Evolutionary conservation across 2,113 vertebrate genomes (phyloP), one percentile per base, ranked within the genome.

Genomic region (Saccopteryx leptura): DNA sequence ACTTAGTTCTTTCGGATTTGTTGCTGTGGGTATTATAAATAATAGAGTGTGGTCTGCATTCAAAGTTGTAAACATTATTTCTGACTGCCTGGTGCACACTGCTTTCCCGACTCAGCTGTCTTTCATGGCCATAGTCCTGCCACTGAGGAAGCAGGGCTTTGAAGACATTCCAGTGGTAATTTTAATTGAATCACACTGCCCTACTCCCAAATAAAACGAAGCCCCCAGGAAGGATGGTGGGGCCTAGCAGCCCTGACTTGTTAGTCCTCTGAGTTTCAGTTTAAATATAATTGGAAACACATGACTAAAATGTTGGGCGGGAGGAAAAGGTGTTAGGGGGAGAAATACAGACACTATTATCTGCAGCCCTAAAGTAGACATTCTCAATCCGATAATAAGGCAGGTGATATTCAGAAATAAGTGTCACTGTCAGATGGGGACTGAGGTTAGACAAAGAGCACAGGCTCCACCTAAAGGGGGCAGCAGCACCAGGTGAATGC

Each of bases 1-100:
- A 95, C 72, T 93, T 50, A 63, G 39, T 93, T 96, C 39, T 91
- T 58, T 39, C 81, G 82, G 94, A 93, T 78, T 83, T 92, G 18
- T 58, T 95, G 66, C 79, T 94, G 48, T 91, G 82, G 92, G 18
- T 80, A 11, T 94, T 95, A 88, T 95, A 91, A 96, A 95, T 88
- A 95, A 91, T 88, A 83, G 60, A 96, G 60, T 63, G 21, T 24
- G 18, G 54, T 72, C 92, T 97, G 79, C 82, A 68, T 63, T 86
- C 68, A 66, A 39, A 93, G 95, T 66, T 82, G 39, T 58, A 21
- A 82, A 88, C 69, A 75, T 92, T 66, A 80, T 90, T 84, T 92
- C 76, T 71, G 68, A 48, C 39, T 81, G 39, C 15, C 9, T 61
- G 31, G 56, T 79, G 14, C 63, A 50, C 60, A 54, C 39, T 86